These are phyloP conservation scores for Dinoponera quadriceps DNA, from an alignment of 1,140 invertebrate genomes.

Conservation along the genomic window DNA sequence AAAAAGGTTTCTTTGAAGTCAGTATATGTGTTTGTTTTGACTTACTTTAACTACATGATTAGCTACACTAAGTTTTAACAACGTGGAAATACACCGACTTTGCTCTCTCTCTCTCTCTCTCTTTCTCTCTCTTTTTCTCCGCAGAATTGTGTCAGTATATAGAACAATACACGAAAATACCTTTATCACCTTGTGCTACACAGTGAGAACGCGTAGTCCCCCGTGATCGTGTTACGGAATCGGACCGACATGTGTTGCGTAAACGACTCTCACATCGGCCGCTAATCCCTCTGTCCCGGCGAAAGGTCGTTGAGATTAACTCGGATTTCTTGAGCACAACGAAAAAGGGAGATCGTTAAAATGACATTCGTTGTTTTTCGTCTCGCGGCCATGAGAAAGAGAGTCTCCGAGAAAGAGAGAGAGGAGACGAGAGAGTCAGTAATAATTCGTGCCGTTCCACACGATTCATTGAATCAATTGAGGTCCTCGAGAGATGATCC, in stretches of 20 bases:
- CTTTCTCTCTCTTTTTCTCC: constrained; percentile 5
- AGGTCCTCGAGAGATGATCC: neutral
- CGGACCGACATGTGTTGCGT: no score
- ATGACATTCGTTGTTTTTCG: no score
- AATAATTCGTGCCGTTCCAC: neutral
- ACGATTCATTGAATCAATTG: neutral
- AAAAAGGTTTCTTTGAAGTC: no score
- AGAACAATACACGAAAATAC: constrained; percentile 16
- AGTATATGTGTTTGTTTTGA: no score
- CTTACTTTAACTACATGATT: no score
- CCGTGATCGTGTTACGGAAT: no score
- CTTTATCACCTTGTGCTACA: neutral
- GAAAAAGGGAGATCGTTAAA: neutral
- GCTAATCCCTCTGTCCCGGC: neutral
- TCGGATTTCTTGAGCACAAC: neutral
- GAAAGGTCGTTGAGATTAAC: neutral
- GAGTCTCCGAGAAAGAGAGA: no score
- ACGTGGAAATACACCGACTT: neutral
- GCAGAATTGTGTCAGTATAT: neutral
- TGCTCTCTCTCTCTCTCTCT: neutral
- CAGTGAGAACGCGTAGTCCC: constrained; percentile 32
- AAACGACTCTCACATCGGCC: neutral
- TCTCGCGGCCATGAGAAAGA: no score
- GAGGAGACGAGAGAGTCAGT: no score
- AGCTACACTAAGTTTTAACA: constrained; percentile 44